Base-by-base conservation (phyloP, 2,797 vertebrate species). In the Phoxinus dragarum region DNA sequence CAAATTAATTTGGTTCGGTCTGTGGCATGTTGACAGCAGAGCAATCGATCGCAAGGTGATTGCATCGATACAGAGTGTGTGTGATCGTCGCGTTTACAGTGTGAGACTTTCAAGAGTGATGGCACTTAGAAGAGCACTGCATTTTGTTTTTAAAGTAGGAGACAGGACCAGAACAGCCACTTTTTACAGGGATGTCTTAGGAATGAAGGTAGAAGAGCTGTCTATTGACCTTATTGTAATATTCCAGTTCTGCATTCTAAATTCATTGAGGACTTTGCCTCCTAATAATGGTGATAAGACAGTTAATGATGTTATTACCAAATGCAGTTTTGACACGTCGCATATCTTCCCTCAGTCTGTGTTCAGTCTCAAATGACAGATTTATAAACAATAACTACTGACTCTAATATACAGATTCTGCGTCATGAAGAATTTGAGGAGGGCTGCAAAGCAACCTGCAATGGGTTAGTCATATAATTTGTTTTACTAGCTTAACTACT, bases 351-450 rank as follows among this genome's bases (percentile, higher is more conserved):
- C 23, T 38, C 1, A 12, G 44, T 47, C 0, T 47, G 9, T 74
- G 27, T 14, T 47, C 1, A 8, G 3, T 34, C n/a, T 56, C 38
- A 21, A 56, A 61, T 27, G 36, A 21, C 17, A 72, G 4, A 71
- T 42, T 31, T 38, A 36, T 38, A 27, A 72, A 27, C 14, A 71
- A 21, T 34, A 71, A 72, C 11, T 54, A 36, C 40, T 44, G 5
- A 54, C 38, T 54, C 0, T 34, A 56, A 47, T 79, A 12, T 77
- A 7, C 56, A 96, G 96, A 82, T 96, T 90, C 93, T 99, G 79
- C 94, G 98, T 17, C 98, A 99, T 76, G 98, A 99, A 88, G 98
- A 99, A 89, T 99, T 99, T 92, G 96, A 97, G 88, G 98, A 99
- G 91, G 98, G 98, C 88, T 99, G 98, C 92, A 99, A 97, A 91